A percentile compares a stretch with the other conserved stretches of the same genome.
Evolutionary conservation across 2,888 invertebrate genomes (phyloP).

Genomic region (Coenonympha arcania): DNA sequence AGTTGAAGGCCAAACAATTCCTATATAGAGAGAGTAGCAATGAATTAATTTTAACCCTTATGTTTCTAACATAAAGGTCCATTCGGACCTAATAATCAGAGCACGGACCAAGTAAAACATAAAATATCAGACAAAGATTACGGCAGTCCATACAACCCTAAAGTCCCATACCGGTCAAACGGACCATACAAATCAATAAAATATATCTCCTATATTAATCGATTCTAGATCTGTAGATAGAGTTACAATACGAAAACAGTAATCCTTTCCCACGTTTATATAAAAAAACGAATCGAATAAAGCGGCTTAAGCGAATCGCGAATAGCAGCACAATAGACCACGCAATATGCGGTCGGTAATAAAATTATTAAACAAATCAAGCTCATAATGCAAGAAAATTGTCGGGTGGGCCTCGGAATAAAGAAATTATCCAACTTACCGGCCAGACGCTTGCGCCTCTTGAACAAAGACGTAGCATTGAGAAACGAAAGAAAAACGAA

Average conservation of each 20-base stretch:
- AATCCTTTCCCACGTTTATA: conserved; percentile 21
- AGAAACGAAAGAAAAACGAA: conserved; percentile 55
- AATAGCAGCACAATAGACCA: conserved; percentile 41
- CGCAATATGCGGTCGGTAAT: conserved; percentile 59
- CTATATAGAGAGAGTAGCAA: too few relatives aligned
- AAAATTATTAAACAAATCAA: conserved; percentile 75
- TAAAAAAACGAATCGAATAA: conserved; percentile 24
- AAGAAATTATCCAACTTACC: conserved; percentile 73
- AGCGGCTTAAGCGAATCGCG: conserved; percentile 23
- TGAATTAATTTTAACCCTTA: too few relatives aligned
- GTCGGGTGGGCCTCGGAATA: conserved; percentile 67
- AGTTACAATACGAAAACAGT: conserved; percentile 20
- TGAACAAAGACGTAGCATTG: conserved; percentile 70
- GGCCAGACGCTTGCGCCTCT: conserved; percentile 57
- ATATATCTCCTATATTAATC: neutral
- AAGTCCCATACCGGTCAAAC: neutral
- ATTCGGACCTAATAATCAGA: too few relatives aligned
- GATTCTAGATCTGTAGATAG: conserved; percentile 8
- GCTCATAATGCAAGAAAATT: conserved; percentile 72
- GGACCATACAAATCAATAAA: neutral
- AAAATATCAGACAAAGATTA: too few relatives aligned
- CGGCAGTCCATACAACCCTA: too few relatives aligned
- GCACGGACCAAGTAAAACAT: too few relatives aligned
- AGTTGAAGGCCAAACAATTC: too few relatives aligned
- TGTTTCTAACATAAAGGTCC: too few relatives aligned